Evolutionary conservation across 1,140 invertebrate species (phyloP), one percentile per base, ranked within the genome.

Genomic region (Oncopeltus fasciatus): DNA sequence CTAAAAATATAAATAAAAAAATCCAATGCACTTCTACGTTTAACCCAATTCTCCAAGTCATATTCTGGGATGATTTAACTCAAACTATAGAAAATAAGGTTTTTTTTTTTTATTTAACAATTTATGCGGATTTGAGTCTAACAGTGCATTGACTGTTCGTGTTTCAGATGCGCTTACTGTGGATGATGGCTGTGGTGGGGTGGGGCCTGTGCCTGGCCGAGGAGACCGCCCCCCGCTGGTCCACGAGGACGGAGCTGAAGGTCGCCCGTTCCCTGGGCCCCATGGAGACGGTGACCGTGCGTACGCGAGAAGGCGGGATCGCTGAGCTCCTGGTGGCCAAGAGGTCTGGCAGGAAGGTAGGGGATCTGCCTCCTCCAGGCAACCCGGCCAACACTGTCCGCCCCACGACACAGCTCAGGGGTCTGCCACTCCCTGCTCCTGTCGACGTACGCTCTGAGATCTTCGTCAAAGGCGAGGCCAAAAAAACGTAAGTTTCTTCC

Each of bases 241-340:
- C n/a, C n/a, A 80, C 86, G 1, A 78, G 86, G 57, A 88, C 87
- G 3, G 81, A 86, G 68, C 72, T 90, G 1, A 85, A 88, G 70
- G 86, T 90, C 2, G 82, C 85, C 0, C 77, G 86, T 66, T 87
- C 85, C 73, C 88, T 1, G 81, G 85, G 72, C 85, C 86, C 1
- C 81, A 84, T 2, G 80, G 81, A 86, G 68, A 85, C 86, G 11
- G 69, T 89, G 9, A 86, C 83, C 69, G 83, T 90, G 0, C 79
- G 83, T 61, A 86, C 85, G 0, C 82, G 81, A 68, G 80, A 83
- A 12, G 87, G 87, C 11, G 83, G 82, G 53, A 69, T 87, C 1
- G 84, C 87, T 0, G 86, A 86, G 63, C 73, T 89, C 12, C 82
- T 89, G 38, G 85, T 90, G 1, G 88, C 87, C 70, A 83, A 85